A percentile compares a stretch with the other conserved stretches of the same genome.
Evolutionary conservation across 1,140 invertebrate genomes (phyloP).

Genomic region (Adoxophyes honmai): DNA sequence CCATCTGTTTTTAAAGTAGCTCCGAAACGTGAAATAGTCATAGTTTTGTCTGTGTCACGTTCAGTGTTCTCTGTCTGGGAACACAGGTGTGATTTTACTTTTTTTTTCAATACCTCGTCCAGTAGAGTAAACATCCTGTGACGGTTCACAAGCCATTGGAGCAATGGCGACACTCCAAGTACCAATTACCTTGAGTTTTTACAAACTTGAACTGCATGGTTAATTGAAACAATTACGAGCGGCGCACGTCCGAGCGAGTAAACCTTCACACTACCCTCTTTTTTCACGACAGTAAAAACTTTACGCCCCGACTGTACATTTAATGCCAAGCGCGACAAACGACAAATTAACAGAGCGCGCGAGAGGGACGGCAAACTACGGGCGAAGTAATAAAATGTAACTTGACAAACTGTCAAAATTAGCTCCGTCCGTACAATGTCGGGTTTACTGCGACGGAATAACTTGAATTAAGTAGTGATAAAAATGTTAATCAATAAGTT

Average conservation of each 20-base stretch:
- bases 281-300: constrained; percentile 10
- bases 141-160: too few relatives aligned
- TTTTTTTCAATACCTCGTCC: too few relatives aligned
- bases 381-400: constrained; percentile 8
- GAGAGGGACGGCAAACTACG: constrained; percentile 8
- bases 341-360: neutral
- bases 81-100: too few relatives aligned
- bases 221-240: constrained; percentile 8
- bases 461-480: constrained; percentile 9
- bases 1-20: too few relatives aligned
- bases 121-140: too few relatives aligned
- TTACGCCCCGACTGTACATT: neutral
- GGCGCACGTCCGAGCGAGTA: neutral
- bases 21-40: too few relatives aligned
- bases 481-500: constrained; percentile 15
- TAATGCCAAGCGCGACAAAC: neutral
- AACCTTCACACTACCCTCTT: neutral
- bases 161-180: too few relatives aligned
- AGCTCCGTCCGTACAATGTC: constrained; percentile 3
- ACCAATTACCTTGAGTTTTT: constrained; percentile 18
- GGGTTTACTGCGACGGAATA: constrained; percentile 8
- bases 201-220: neutral
- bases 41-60: too few relatives aligned
- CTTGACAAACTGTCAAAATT: constrained; percentile 15
- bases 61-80: too few relatives aligned